phyloP scores from a whole-genome alignment of 2,797 vertebrate genomes.

The Spheniscus humboldti region DNA sequence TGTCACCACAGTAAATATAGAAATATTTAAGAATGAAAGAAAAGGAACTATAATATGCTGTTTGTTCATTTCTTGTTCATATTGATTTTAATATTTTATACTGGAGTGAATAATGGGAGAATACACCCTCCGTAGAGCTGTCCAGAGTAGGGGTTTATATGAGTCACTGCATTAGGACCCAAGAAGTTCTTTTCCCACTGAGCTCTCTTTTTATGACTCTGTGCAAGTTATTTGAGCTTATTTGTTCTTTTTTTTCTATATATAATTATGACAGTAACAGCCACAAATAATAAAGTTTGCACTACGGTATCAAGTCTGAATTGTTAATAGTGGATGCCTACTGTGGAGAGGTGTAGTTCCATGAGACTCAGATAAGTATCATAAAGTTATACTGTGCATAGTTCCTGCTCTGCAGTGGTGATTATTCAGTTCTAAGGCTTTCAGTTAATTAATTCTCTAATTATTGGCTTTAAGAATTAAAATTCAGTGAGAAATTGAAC shows the following conservation, averaged over 20 bases:
- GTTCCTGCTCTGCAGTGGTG: background rate
- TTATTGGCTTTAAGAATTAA: background rate
- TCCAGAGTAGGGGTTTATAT: background rate
- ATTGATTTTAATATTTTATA: background rate
- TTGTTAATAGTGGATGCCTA: background rate
- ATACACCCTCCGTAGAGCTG: background rate
- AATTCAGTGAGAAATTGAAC: background rate
- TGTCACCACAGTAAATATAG: background rate
- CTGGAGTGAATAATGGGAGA: background rate
- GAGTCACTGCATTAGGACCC: background rate
- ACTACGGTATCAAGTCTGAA: background rate
- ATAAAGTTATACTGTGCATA: background rate
- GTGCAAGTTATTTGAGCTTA: background rate
- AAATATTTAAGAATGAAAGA: background rate
- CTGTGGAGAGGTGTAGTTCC: background rate
- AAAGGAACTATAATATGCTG: background rate
- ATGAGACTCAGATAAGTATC: background rate
- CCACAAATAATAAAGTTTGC: background rate
- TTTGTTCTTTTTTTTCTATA: background rate
- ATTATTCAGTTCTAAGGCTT: background rate
- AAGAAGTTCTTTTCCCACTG: background rate
- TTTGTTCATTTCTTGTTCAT: background rate
- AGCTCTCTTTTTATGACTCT: background rate
- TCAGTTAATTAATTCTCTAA: background rate
- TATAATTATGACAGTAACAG: background rate